These are phyloP conservation scores for Sylvia atricapilla DNA, from an alignment of 2,113 vertebrate species.

Conservation along the genomic window DNA sequence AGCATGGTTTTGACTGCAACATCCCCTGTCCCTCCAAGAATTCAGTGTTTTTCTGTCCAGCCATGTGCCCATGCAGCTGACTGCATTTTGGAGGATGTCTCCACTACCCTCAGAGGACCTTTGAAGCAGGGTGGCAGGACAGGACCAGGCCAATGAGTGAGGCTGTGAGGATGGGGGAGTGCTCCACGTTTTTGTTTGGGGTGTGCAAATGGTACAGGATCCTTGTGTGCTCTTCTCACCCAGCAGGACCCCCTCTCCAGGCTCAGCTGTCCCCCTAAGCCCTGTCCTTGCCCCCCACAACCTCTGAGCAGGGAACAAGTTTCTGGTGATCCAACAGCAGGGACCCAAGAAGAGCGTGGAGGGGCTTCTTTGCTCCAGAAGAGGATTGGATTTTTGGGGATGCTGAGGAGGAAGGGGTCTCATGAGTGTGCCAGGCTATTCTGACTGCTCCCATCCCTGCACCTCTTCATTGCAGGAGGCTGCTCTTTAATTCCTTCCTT, in stretches of 20 bases:
- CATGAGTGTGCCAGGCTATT: background rate
- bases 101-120: background rate
- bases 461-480: background rate
- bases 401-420: background rate
- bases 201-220: background rate
- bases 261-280: background rate
- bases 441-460: background rate
- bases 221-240: background rate
- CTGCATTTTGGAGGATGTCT: background rate
- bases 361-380: background rate
- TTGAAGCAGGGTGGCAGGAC: background rate
- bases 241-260: background rate
- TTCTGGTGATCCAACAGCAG: background rate
- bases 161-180: background rate
- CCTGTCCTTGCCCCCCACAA: background rate
- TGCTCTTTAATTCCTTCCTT: constrained; percentile 47
- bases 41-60: background rate
- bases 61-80: background rate
- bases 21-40: background rate
- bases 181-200: background rate
- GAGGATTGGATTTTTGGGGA: background rate
- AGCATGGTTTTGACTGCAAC: background rate
- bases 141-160: background rate
- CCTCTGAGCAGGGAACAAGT: background rate
- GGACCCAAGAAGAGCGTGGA: background rate